Base-by-base conservation (phyloP, 2,888 invertebrate species). In the Xylocampa areola region DNA sequence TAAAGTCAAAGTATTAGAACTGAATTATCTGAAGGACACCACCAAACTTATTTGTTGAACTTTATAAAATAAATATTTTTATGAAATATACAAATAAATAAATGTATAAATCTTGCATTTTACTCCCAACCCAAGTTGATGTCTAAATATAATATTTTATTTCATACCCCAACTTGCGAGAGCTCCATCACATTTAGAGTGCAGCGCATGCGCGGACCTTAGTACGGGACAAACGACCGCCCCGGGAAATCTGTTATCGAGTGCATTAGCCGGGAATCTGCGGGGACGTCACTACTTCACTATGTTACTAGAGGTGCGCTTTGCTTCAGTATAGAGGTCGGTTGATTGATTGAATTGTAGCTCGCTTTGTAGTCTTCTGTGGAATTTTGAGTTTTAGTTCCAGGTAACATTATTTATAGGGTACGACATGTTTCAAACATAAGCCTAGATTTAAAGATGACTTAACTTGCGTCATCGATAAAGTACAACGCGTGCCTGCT, bases 171-270 rank as follows among this genome's bases (percentile, higher is more conserved):
- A 62, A 73, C 36, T 69, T 66, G 50, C 36, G 29, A 27, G 39
- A 35, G 35, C 19, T 58, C 51, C 33, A 68, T 58, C 68, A 72
- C 68, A 72, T 68, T 62, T 71, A 32, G 45, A 50, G 4, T 6
- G 13, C 4, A 1, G 58, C 67, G 71, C 77, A 55, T 62, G 74
- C 74, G 63, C 73, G 23, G 39, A 50, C 35, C 25, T 52, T 59
- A 49, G 40, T 50, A 54, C 66, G 51, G 71, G 51, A 76, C 59
- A 77, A 81, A 83, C 74, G 80, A 79, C 64, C 69, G 63, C 68
- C 82, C 67, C 80, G 84, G 83, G 84, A 83, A 83, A 83, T 83
- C 80, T 78, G 76, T 73, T 73, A 75, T 74, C 65, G 76, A 80
- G 76, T 81, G 78, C 78, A 76, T 77, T 73, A 77, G 66, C 71